Percentiles rank a stretch among this genome's conserved stretches.
Evolutionary conservation across 2,797 vertebrate species (phyloP).

Genomic region (Danio kyathit): DNA sequence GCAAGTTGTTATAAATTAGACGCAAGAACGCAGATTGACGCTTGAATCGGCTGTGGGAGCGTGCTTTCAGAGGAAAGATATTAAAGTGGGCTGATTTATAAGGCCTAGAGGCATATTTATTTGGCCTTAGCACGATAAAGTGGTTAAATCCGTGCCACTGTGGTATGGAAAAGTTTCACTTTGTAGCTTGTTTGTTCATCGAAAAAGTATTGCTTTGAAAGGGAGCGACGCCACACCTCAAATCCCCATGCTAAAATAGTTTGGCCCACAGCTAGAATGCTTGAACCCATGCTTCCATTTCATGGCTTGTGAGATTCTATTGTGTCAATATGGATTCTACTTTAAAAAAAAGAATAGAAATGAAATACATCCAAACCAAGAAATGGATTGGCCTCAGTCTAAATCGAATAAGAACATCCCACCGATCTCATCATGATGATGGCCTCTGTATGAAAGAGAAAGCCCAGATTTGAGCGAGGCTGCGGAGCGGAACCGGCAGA

Average conservation of each 20-base stretch:
- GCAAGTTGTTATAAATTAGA: conserved; percentile 48
- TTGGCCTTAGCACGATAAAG: conserved; percentile 58
- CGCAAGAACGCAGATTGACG: conserved; percentile 30
- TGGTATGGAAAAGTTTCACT: conserved; percentile 46
- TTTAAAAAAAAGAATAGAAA: conserved; percentile 74
- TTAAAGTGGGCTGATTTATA: conserved; percentile 69
- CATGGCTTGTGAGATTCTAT: conserved; percentile 74
- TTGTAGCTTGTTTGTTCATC: conserved; percentile 57
- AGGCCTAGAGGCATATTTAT: conserved; percentile 67
- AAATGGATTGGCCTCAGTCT: conserved; percentile 73
- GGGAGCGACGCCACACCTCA: conserved; percentile 44
- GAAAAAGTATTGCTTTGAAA: conserved; percentile 57
- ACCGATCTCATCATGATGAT: conserved; percentile 76
- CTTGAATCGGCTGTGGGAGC: conserved; percentile 55
- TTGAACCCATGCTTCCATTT: conserved; percentile 61
- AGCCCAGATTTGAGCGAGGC: conserved; percentile 79
- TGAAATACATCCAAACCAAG: conserved; percentile 81
- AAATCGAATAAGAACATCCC: conserved; percentile 67
- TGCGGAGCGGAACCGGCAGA: conserved; percentile 80
- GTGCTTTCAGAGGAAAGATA: conserved; percentile 64
- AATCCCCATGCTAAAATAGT: conserved; percentile 61
- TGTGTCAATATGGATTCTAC: conserved; percentile 82
- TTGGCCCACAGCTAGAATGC: conserved; percentile 55
- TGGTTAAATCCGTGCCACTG: conserved; percentile 49
- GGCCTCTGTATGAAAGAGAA: conserved; percentile 74